A percentile compares a stretch with the other conserved stretches of the same genome.
Conservation (phyloP, 2,888 invertebrate species). For the Frankliniella intonsa region DNA sequence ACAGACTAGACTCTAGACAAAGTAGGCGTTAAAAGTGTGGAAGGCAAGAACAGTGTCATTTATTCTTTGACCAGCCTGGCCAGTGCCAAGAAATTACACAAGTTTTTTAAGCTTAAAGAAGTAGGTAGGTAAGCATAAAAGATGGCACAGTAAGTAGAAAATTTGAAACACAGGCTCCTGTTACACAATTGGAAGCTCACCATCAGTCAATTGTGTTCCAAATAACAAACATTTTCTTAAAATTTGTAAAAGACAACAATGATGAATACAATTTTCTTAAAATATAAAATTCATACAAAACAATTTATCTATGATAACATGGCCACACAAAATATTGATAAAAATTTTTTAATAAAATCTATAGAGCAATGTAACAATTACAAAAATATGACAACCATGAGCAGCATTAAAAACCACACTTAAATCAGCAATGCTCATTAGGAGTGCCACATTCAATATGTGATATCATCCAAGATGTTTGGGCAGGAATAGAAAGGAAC, state of each 20-base stretch:
- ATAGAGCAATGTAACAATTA: not conserved
- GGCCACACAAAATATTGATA: slow-evolving; percentile 28
- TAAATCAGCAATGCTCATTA: not conserved
- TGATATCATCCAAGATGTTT: not conserved
- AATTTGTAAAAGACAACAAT: not conserved
- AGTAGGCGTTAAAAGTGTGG: not conserved
- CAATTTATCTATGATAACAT: slow-evolving; percentile 8
- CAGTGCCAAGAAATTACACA: not conserved
- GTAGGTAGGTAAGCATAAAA: not conserved
- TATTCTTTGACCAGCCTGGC: not conserved
- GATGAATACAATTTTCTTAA: not conserved
- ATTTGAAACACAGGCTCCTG: not conserved
- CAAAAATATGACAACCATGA: slow-evolving; percentile 29
- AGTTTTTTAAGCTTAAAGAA: not conserved
- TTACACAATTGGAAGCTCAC: not conserved
- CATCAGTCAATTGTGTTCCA: not conserved
- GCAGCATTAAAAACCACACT: slow-evolving; percentile 14
- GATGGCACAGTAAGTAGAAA: slow-evolving; percentile 20
- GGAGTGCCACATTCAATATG: not conserved
- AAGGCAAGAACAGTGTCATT: not conserved
- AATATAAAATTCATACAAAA: slow-evolving; percentile 24
- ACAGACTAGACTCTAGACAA: slow-evolving; percentile 22
- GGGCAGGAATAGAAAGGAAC: not conserved
- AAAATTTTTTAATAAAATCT: slow-evolving; percentile 28
- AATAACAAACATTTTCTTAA: not conserved